Evolutionary conservation across 2,888 invertebrate genomes (phyloP).

Genomic region (Orthosia incerta): DNA sequence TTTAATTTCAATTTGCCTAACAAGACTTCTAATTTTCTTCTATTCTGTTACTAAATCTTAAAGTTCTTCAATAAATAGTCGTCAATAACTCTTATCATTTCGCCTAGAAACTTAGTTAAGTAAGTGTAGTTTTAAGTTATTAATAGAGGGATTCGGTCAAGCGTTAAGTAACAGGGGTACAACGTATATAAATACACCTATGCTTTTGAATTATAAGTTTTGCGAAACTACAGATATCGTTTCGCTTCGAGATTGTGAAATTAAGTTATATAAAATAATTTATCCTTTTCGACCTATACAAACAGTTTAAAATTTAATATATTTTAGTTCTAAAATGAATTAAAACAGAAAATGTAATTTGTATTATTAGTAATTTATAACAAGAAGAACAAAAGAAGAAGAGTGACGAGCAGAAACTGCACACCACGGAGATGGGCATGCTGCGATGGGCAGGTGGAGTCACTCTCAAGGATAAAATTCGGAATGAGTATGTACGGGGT

Average conservation of each 20-base stretch:
- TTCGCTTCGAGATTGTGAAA: not conserved
- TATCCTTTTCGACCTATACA: not conserved
- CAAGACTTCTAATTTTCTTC: constrained; percentile 9
- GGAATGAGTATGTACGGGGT: too few species aligned
- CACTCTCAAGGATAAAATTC: too few species aligned
- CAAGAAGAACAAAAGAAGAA: too few species aligned
- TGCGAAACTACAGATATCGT: not conserved
- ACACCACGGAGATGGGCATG: too few species aligned
- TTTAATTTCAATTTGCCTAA: constrained; percentile 30
- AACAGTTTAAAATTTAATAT: not conserved
- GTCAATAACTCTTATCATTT: constrained; percentile 33
- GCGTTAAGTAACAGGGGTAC: constrained; percentile 19
- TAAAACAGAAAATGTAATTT: too few species aligned
- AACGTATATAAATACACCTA: constrained; percentile 1
- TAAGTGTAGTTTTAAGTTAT: constrained; percentile 49
- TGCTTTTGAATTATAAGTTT: constrained; percentile 24
- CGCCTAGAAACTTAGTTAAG: constrained; percentile 28
- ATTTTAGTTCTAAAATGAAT: not conserved
- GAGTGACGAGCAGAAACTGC: too few species aligned
- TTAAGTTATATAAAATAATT: not conserved
- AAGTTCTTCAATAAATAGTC: constrained; percentile 7
- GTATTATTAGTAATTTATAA: too few species aligned
- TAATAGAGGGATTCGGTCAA: constrained; percentile 42
- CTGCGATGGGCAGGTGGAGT: too few species aligned
- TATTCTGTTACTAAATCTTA: constrained; percentile 17